These are phyloP conservation scores for Samia ricini DNA, from an alignment of 1,140 invertebrate species.

Conservation along the genomic window DNA sequence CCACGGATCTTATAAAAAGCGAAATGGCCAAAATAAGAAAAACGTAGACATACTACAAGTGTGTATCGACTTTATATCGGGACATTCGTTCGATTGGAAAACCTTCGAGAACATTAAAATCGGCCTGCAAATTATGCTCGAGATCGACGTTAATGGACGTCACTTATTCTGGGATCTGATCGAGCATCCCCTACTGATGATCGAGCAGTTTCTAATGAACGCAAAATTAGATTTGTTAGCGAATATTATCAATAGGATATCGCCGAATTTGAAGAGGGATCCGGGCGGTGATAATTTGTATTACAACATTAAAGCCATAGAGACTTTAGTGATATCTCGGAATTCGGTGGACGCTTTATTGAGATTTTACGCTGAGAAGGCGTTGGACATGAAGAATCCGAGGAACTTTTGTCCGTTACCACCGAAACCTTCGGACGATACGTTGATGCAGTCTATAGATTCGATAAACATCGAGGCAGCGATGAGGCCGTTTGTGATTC, in stretches of 20 bases:
- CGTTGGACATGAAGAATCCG: constrained; percentile 82
- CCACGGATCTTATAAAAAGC: constrained; percentile 79
- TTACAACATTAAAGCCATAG: constrained; percentile 71
- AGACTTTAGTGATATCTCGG: constrained; percentile 60
- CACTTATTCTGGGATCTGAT: constrained; percentile 81
- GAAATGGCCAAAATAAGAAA: constrained; percentile 80
- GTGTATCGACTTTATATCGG: constrained; percentile 79
- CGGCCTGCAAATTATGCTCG: constrained; percentile 80
- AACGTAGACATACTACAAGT: constrained; percentile 81
- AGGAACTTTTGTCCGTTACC: constrained; percentile 51
- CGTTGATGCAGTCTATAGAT: constrained; percentile 76
- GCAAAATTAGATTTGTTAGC: constrained; percentile 83
- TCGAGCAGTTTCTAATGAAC: constrained; percentile 88
- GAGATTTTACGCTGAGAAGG: constrained; percentile 84
- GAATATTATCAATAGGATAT: constrained; percentile 75
- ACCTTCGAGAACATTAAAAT: constrained; percentile 78
- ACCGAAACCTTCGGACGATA: constrained; percentile 67
- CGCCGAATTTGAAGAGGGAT: constrained; percentile 60
- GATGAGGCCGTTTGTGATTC: constrained; percentile 81
- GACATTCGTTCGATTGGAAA: constrained; percentile 67
- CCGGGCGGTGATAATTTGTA: constrained; percentile 69
- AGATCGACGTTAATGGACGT: constrained; percentile 77
- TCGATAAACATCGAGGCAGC: constrained; percentile 76
- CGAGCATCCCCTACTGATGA: constrained; percentile 82
- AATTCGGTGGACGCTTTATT: constrained; percentile 82